A percentile compares a stretch with the other conserved stretches of the same genome.
These are phyloP conservation scores for Lepisosteus osseus DNA, from an alignment of 2,113 vertebrate genomes.

Conservation along the genomic window DNA sequence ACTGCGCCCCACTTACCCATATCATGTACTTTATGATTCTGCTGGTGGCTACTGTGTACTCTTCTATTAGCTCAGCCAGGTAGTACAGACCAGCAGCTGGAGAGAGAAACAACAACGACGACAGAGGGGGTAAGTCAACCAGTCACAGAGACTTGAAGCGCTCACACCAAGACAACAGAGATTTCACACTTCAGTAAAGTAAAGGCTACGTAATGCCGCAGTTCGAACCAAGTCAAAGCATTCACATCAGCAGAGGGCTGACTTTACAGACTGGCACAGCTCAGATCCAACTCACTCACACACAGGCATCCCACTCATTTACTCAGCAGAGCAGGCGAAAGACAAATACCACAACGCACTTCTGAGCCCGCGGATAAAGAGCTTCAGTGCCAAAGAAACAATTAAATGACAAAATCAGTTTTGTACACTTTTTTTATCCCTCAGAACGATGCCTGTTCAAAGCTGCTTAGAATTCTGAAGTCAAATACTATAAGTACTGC, in stretches of 20 bases:
- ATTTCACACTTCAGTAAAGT: too few species aligned
- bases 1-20: constrained; percentile 71
- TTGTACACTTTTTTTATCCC: too few species aligned
- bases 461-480: too few species aligned
- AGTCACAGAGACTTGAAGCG: neutral
- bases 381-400: too few species aligned
- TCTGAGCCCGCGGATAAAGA: too few species aligned
- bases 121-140: neutral
- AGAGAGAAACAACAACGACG: neutral
- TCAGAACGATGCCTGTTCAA: too few species aligned
- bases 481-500: too few species aligned
- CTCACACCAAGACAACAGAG: neutral
- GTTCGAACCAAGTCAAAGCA: constrained; percentile 22
- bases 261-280: neutral
- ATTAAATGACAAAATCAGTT: too few species aligned
- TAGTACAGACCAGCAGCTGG: constrained; percentile 92
- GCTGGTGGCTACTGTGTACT: constrained; percentile 89
- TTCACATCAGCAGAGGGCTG: neutral
- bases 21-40: constrained; percentile 97
- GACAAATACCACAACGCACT: neutral
- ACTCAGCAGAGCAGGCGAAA: neutral
- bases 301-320: constrained; percentile 7
- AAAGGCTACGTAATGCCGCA: constrained; percentile 2
- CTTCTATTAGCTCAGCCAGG: constrained; percentile 91
- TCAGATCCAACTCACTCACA: constrained; percentile 1